These are phyloP conservation scores for Channa striata DNA, from an alignment of 2,797 vertebrate genomes.

Conservation along the genomic window DNA sequence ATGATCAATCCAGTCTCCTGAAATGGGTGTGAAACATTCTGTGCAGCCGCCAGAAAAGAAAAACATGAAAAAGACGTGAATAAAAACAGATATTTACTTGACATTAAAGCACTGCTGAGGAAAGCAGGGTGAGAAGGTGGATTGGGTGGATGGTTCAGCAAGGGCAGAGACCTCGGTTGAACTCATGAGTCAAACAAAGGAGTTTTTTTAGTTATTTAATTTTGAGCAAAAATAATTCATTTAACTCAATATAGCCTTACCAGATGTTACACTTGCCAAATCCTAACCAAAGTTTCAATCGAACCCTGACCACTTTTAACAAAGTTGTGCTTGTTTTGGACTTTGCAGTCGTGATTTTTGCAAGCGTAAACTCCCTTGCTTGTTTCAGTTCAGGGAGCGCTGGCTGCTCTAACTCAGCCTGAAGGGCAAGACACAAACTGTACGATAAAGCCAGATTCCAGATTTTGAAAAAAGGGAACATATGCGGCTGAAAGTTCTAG, in stretches of 20 bases:
- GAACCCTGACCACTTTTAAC: slow-evolving; percentile 9
- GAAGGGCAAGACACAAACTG: neutral
- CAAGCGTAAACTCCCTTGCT: neutral
- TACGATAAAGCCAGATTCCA: neutral
- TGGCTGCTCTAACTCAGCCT: slow-evolving; percentile 1
- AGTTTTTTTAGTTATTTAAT: slow-evolving; percentile 9
- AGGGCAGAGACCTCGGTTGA: slow-evolving; percentile 17
- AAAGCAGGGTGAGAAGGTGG: slow-evolving; percentile 33
- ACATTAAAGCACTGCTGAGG: slow-evolving; percentile 1
- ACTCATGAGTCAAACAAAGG: slow-evolving; percentile 5
- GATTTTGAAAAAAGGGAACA: slow-evolving; percentile 17
- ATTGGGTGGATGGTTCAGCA: slow-evolving; percentile 18
- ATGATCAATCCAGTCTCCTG: slow-evolving; percentile 8
- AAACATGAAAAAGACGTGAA: slow-evolving; percentile 12
- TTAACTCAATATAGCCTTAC: slow-evolving; percentile 1
- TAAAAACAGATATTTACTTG: slow-evolving; percentile 11
- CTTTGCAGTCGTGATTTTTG: neutral
- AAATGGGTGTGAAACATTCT: slow-evolving; percentile 18
- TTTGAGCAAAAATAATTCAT: slow-evolving; percentile 21
- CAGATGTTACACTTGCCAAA: slow-evolving; percentile 20
- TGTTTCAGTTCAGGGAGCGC: neutral
- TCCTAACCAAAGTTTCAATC: slow-evolving; percentile 6
- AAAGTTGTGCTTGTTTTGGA: neutral
- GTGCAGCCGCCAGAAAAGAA: slow-evolving; percentile 7
- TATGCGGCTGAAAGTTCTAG: slow-evolving; percentile 41